phyloP scores from a whole-genome alignment of 2,113 vertebrate genomes.

The Tychaedon coryphoeus region DNA sequence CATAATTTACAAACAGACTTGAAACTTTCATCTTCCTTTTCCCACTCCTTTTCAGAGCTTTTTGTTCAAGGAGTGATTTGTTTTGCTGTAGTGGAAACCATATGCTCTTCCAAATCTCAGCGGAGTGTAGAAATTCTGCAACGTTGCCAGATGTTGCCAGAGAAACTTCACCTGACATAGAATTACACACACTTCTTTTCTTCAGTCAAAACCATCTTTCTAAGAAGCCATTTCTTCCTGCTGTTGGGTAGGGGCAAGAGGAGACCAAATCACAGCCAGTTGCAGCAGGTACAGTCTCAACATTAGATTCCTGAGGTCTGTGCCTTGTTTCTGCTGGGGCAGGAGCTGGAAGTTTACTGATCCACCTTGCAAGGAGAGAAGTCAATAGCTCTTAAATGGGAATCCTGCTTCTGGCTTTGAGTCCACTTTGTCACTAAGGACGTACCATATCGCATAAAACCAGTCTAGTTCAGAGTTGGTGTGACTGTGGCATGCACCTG shows the following conservation, averaged over 20 bases:
- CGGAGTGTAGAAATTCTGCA: background rate
- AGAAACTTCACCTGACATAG: background rate
- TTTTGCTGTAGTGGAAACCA: constrained; percentile 60
- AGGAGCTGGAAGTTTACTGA: background rate
- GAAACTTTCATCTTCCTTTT: constrained; percentile 68
- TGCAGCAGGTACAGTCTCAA: background rate
- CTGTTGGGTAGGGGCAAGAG: background rate
- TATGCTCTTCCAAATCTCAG: constrained; percentile 37
- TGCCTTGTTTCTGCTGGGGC: background rate
- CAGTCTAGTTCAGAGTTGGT: background rate
- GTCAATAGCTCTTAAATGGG: background rate
- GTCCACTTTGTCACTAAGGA: background rate
- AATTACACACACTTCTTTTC: background rate
- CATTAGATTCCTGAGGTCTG: background rate
- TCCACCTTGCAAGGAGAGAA: background rate
- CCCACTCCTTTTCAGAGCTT: constrained; percentile 57
- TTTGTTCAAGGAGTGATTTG: constrained; percentile 65
- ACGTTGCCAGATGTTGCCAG: background rate
- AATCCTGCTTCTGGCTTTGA: background rate
- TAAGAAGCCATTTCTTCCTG: background rate
- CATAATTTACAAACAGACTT: constrained; percentile 71
- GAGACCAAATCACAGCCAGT: background rate
- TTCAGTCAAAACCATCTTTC: background rate
- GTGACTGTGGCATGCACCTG: fast-evolving
- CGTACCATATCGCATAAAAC: background rate